Evolutionary conservation across 2,113 vertebrate genomes (phyloP), one percentile per base, ranked within the genome.

Genomic region (Toxotes jaculatrix): DNA sequence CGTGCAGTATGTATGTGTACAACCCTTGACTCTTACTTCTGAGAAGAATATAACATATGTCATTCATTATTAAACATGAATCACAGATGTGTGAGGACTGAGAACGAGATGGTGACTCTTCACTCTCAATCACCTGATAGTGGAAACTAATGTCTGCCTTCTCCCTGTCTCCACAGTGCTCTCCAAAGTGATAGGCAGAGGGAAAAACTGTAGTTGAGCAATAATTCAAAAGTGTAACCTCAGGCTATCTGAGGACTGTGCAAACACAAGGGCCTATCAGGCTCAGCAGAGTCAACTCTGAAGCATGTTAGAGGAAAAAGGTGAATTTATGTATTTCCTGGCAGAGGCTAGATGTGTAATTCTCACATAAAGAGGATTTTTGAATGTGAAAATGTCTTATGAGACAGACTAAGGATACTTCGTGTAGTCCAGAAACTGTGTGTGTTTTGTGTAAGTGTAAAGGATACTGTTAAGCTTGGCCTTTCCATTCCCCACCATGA

Each of bases 271-370:
- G 47, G 67, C 83, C 61, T 61, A 66, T 83, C 62, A 42, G 65
- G 71, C 72, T 80, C 83, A 64, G 77, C 16, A 63, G 55, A 85
- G 71, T 79, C 88, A 84, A 90, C 76, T 85, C 7, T 17, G 67
- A 67, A 45, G 51, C 49, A 69, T 80, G 83, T 79, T 69, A 63
- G 85, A 71, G 55, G 77, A 42, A 67, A 63, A 69, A 64, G 59
- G 68, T 87, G 77, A 87, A 91, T 90, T 90, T 68, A 83, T 90
- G 81, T 72, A 55, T 84, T 74, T 84, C 53, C 75, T 80, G 79
- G 59, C 64, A 51, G 42, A 49, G 78, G 65, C 34, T 47, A 71
- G 53, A 77, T 55, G 11, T 63, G 56, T 59, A 42, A 73, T 64
- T 74, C 45, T 80, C 36, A 66, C 60, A 77, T 72, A 74, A 82